Evolutionary conservation across 1,140 invertebrate species (phyloP).

Genomic region (Drosophila nikananu): DNA sequence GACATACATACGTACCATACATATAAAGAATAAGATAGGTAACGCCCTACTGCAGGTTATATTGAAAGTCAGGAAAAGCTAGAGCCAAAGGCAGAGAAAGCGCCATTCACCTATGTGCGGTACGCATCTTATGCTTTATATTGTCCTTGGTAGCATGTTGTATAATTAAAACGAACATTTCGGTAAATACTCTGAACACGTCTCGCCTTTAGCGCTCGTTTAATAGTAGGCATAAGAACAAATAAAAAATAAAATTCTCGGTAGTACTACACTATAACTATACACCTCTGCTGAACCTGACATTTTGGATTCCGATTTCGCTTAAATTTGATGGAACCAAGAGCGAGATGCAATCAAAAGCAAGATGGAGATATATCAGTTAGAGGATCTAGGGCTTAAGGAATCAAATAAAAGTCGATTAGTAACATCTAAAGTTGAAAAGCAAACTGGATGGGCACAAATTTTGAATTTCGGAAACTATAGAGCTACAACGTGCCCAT

Average conservation of each 20-base stretch:
- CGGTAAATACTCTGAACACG: slow-evolving; percentile 46
- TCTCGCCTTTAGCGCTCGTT: slow-evolving; percentile 42
- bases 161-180: slow-evolving; percentile 31
- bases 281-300: background rate
- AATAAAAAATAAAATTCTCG: slow-evolving; percentile 42
- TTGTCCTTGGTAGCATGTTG: slow-evolving; percentile 1
- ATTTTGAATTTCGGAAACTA: background rate
- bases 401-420: background rate
- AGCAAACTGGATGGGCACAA: background rate
- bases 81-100: background rate
- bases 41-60: background rate
- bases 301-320: background rate
- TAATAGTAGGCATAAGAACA: slow-evolving; percentile 37
- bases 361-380: background rate
- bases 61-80: background rate
- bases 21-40: background rate
- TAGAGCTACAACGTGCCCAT: too few relatives aligned
- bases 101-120: background rate
- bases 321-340: slow-evolving; percentile 5
- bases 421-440: background rate
- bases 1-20: slow-evolving; percentile 4
- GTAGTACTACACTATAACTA: slow-evolving; percentile 27
- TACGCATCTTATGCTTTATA: slow-evolving; percentile 1
- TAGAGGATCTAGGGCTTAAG: background rate
- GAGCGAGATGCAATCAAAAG: background rate